Evolutionary conservation across 1,140 invertebrate genomes (phyloP), one percentile per base, ranked within the genome.

Genomic region (Sinonovacula constricta): DNA sequence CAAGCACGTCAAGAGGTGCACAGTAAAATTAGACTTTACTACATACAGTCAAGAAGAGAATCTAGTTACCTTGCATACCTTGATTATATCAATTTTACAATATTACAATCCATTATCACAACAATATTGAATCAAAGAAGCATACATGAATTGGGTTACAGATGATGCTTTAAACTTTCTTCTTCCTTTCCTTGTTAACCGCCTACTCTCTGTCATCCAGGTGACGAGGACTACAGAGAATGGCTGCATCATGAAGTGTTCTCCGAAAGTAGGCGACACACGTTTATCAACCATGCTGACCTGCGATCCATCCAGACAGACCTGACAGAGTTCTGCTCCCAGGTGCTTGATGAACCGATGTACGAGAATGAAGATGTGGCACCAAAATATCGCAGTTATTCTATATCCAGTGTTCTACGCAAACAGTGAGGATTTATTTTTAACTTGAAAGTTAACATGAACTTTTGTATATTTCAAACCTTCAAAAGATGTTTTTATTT

Each of bases 201-300:
- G n/a, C n/a, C n/a, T n/a, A n/a, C n/a, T n/a, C n/a, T n/a, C n/a
- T n/a, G n/a, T 66, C 54, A 36, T 67, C 26, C 74, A 88, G 87
- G 83, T 53, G 81, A 71, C 3, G 81, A 81, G 57, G 82, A 86
- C 28, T 88, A 87, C 60, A 70, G 60, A 45, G 86, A 89, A 51
- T 88, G 86, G 87, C 59, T 87, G 18, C 36, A 60, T 53, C 86
- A 88, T 59, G 81, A 88, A 59, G 74, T 80, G 1, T 88, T 88
- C 74, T 81, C 83, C n/a, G 82, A 86, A 12, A 86, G 66, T 53
- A 77, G 84, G 14, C 63, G 83, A 14, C 67, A 85, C n/a, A 62
- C 79, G 10, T 89, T 86, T 79, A 71, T 89, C 7, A 69, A 63
- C 18, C 80, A 85, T 26, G 34, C 80, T 28, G 85, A 83, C 30